Base-by-base conservation (phyloP, 2,797 vertebrate species). In the Forpus xanthops region DNA sequence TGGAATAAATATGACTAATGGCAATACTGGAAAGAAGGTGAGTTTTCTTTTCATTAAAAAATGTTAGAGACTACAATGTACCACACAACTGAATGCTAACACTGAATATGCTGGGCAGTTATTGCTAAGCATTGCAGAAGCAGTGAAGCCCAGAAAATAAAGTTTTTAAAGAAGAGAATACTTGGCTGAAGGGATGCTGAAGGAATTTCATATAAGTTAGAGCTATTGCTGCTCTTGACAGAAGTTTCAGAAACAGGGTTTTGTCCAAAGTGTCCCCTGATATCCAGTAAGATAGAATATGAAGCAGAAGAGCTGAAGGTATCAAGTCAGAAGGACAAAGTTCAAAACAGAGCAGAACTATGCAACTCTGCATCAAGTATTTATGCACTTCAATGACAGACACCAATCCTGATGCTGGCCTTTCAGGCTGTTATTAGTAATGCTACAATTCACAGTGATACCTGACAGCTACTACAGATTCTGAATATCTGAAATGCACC, bases 341-440 rank as follows among this genome's bases (percentile, higher is more conserved):
- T 72, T 74, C 72, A 90, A 85, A 93, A 44, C 31, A 55, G 49
- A 74, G 60, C 13, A 87, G 52, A 89, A 74, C 65, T 50, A 20
- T 28, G 58, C 19, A 72, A 74, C 12, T 41, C 33, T 50, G 25
- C 47, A 67, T 45, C 45, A 87, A 67, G 27, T 72, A 87, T 74
- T 86, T 83, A 77, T 27, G 68, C 61, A 85, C 83, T 74, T 89
- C 73, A 94, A 91, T 73, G 72, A 35, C 73, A 93, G 58, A 55
- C 42, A 83, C 25, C 49, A 78, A 20, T 55, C 42, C 49, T 75
- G 75, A 61, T 21, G 30, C 35, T 82, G 33, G 71, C 30, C 56
- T 90, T 56, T 53, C 81, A 77, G 61, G 44, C 24, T 92, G 56
- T 41, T 68, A 80, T 53, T 33, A 92, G 74, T 11, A 78, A 85